Percentiles rank a stretch among this genome's conserved stretches.
These are phyloP conservation scores for Phaenicophaeus curvirostris DNA, from an alignment of 2,797 vertebrate species.

Conservation along the genomic window DNA sequence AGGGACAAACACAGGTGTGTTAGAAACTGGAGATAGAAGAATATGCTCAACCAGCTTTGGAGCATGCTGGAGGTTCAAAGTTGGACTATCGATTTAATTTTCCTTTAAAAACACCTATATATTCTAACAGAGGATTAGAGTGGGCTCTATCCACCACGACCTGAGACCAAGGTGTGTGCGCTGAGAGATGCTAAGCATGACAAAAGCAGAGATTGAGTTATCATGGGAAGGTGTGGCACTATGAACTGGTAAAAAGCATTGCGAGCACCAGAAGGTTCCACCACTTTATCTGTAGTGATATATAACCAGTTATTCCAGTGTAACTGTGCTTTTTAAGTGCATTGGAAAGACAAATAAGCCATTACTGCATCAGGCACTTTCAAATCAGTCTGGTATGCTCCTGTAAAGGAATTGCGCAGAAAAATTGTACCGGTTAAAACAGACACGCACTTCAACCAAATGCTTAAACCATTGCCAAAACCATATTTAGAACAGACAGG, in stretches of 20 bases:
- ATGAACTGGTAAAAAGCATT: neutral
- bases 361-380: neutral
- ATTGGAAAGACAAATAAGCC: neutral
- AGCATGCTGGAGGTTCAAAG: neutral
- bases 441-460: neutral
- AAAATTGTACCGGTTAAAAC: neutral
- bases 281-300: neutral
- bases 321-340: neutral
- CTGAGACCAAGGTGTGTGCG: neutral
- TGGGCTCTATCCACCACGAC: neutral
- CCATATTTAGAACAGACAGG: neutral
- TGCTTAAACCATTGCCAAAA: neutral
- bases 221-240: neutral
- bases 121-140: neutral
- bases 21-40: neutral
- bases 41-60: neutral
- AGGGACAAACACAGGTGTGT: slow-evolving; percentile 16
- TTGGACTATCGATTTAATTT: neutral
- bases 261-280: fast-evolving
- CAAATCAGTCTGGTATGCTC: neutral
- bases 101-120: neutral
- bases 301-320: neutral
- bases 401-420: neutral
- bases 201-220: neutral
- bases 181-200: neutral